Percentiles rank a stretch among this genome's conserved stretches.
Evolutionary conservation across 1,140 invertebrate species (phyloP).

Genomic region (Tetramorium parvispinum): DNA sequence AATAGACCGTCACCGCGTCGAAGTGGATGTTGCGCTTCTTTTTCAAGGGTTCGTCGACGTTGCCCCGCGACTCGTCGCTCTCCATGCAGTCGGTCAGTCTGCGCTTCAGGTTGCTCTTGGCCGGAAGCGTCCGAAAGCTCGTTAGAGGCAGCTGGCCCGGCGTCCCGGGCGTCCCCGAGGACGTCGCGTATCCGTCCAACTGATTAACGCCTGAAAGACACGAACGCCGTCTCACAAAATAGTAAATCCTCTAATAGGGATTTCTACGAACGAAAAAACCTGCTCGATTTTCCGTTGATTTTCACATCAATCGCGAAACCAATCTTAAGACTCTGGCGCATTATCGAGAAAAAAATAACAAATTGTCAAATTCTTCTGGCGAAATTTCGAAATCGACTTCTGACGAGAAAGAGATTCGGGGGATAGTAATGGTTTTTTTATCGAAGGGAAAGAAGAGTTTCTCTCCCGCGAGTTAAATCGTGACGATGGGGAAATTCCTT

Average conservation of each 20-base stretch:
- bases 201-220: constrained; percentile 71
- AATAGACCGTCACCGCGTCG: constrained; percentile 96
- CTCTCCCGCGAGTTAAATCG: not conserved
- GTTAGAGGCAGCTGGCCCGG: constrained; percentile 57
- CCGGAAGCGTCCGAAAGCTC: constrained; percentile 69
- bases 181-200: constrained; percentile 69
- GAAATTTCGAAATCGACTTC: not conserved
- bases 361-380: not conserved
- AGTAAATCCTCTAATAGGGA: not conserved
- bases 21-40: constrained; percentile 94
- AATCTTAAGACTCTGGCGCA: not conserved
- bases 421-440: not conserved
- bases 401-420: not conserved
- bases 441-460: not conserved
- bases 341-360: not conserved
- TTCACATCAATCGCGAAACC: not conserved
- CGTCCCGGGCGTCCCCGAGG: constrained; percentile 48
- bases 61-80: constrained; percentile 79
- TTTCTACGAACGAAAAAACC: not conserved
- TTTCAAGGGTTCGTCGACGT: constrained; percentile 85
- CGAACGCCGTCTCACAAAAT: not conserved
- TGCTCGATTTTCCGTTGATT: not conserved
- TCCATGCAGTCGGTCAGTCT: constrained; percentile 83
- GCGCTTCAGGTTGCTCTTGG: constrained; percentile 87
- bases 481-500: not conserved